Evolutionary conservation across 2,888 invertebrate species (phyloP).

Genomic region (Amphipyra berbera): DNA sequence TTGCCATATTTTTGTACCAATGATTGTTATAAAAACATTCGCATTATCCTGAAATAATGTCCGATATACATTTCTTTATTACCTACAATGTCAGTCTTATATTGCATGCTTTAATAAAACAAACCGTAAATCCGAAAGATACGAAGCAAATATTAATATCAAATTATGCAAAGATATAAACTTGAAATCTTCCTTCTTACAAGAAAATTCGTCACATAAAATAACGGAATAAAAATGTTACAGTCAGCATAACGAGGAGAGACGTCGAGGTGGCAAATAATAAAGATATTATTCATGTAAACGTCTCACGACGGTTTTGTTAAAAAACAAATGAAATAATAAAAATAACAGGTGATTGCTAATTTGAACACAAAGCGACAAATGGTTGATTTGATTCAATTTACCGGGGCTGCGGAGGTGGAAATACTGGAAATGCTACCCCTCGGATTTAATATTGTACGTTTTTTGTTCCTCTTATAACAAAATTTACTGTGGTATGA

Average conservation of each 20-base stretch:
- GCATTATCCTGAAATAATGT: not conserved
- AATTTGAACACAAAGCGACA: slow-evolving; percentile 14
- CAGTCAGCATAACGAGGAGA: slow-evolving; percentile 11
- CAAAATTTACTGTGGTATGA: not conserved
- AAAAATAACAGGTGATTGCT: slow-evolving; percentile 6
- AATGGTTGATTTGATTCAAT: slow-evolving; percentile 11
- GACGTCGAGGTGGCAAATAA: slow-evolving; percentile 26
- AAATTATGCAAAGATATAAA: slow-evolving; percentile 3
- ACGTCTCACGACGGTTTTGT: slow-evolving; percentile 1
- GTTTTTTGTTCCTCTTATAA: slow-evolving; percentile 1
- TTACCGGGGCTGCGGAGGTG: too few relatives aligned
- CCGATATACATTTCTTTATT: not conserved
- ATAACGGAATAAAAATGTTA: slow-evolving; percentile 34
- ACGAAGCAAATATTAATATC: not conserved
- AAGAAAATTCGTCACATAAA: slow-evolving; percentile 18
- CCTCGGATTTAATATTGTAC: not conserved
- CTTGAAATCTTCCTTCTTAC: slow-evolving; percentile 10
- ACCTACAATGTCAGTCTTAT: not conserved
- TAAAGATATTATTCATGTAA: slow-evolving; percentile 22
- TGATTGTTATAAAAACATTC: too few relatives aligned
- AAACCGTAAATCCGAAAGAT: not conserved
- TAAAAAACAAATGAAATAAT: slow-evolving; percentile 11
- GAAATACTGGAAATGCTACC: too few relatives aligned
- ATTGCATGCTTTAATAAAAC: not conserved
- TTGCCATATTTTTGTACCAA: too few relatives aligned